These are phyloP conservation scores for Phortica variegata DNA, from an alignment of 1,140 invertebrate species.

Conservation along the genomic window DNA sequence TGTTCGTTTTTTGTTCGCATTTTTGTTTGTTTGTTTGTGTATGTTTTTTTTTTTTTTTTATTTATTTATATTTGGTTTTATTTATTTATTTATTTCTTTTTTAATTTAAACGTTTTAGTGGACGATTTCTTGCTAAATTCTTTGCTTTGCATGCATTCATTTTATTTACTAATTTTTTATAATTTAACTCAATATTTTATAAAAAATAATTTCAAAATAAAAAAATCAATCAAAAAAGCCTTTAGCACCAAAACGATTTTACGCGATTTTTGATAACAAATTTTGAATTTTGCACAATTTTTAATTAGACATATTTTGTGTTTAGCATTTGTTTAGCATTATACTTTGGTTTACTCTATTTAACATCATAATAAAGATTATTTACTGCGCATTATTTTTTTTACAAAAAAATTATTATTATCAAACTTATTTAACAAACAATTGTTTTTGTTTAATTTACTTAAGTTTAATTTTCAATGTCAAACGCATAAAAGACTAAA, in stretches of 20 bases:
- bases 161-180: constrained; percentile 29
- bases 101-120: not conserved
- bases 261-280: constrained; percentile 17
- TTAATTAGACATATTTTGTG: constrained; percentile 23
- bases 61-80: not conserved
- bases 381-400: constrained; percentile 10
- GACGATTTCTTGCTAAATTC: not conserved
- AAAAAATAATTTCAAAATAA: constrained; percentile 31
- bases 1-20: constrained; percentile 18
- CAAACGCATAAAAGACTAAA: too few species aligned
- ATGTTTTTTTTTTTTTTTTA: constrained; percentile 14
- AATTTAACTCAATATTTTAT: constrained; percentile 36
- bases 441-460: not conserved
- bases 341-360: constrained; percentile 2
- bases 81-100: not conserved
- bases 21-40: constrained; percentile 15
- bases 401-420: constrained; percentile 14
- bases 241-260: constrained; percentile 52
- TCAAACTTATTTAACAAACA: not conserved
- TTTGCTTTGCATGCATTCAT: not conserved
- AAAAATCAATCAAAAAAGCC: constrained; percentile 26
- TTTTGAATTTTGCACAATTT: constrained; percentile 25
- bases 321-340: constrained; percentile 13
- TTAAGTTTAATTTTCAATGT: too few species aligned
- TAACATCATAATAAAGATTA: constrained; percentile 16